phyloP scores from a whole-genome alignment of 2,797 vertebrate species.

The Gephyroberyx darwinii region DNA sequence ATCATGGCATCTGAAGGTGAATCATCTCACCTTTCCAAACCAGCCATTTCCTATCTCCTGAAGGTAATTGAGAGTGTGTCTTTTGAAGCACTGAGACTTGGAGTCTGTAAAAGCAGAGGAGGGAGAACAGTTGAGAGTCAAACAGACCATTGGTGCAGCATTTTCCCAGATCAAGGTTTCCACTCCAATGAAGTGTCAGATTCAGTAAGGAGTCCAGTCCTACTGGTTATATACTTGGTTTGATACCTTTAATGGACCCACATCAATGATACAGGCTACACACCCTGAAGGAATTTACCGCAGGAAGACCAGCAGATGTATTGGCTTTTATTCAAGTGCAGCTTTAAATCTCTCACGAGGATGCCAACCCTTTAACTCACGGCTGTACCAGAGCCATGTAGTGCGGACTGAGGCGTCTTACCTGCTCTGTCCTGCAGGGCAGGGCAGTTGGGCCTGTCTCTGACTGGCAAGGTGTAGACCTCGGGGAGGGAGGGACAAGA shows the following conservation, averaged over 20 bases:
- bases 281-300: slow-evolving; percentile 33
- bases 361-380: neutral
- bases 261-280: slow-evolving; percentile 41
- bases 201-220: slow-evolving; percentile 34
- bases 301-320: neutral
- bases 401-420: slow-evolving; percentile 52
- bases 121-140: slow-evolving; percentile 45
- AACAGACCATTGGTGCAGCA: slow-evolving; percentile 34
- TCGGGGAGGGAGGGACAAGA: slow-evolving; percentile 93
- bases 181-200: slow-evolving; percentile 31
- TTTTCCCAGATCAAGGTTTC: slow-evolving; percentile 57
- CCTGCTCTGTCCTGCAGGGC: slow-evolving; percentile 82
- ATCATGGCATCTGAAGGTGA: neutral
- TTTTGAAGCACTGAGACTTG: slow-evolving; percentile 85
- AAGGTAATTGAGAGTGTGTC: slow-evolving; percentile 91
- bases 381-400: neutral
- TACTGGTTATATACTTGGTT: slow-evolving; percentile 43
- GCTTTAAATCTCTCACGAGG: neutral
- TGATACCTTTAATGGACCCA: slow-evolving; percentile 56
- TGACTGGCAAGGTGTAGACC: slow-evolving; percentile 91
- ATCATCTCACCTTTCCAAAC: slow-evolving; percentile 90
- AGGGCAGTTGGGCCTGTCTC: slow-evolving; percentile 77
- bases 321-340: neutral
- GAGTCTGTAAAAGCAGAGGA: slow-evolving; percentile 66
- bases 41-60: slow-evolving; percentile 95